Conservation (phyloP, 2,797 vertebrate species). For the Enteromius mattozi region DNA sequence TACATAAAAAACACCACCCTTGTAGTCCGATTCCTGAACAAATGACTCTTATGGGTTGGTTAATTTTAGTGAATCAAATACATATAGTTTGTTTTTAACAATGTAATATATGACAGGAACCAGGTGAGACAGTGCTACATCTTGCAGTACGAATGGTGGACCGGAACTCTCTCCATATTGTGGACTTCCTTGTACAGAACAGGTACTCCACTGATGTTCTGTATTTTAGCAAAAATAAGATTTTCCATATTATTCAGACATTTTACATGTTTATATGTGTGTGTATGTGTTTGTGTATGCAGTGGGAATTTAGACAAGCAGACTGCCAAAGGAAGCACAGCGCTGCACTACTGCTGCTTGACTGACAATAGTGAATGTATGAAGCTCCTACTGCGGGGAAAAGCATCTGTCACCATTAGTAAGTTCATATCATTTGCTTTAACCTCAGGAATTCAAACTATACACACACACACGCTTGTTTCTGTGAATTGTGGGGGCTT, state of each 20-base stretch:
- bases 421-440: conserved; percentile 52
- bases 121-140: conserved; percentile 93
- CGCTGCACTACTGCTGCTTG: conserved; percentile 95
- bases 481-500: too few relatives aligned
- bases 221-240: neutral
- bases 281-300: conserved; percentile 50
- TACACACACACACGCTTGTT: neutral
- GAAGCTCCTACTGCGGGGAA: conserved; percentile 92
- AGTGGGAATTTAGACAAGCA: conserved; percentile 93
- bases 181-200: conserved; percentile 96
- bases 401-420: conserved; percentile 90
- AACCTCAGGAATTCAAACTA: neutral
- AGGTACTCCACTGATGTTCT: conserved; percentile 74
- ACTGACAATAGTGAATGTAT: conserved; percentile 95
- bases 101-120: conserved; percentile 75
- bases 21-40: neutral
- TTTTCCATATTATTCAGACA: neutral
- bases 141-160: conserved; percentile 93
- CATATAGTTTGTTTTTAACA: neutral
- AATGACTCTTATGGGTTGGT: neutral
- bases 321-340: conserved; percentile 89
- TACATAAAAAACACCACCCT: neutral
- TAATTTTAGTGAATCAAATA: too few relatives aligned
- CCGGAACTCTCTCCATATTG: conserved; percentile 94
- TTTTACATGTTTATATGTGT: neutral